These are phyloP conservation scores for Pogonomyrmex barbatus DNA, from an alignment of 1,140 invertebrate species.

Conservation along the genomic window DNA sequence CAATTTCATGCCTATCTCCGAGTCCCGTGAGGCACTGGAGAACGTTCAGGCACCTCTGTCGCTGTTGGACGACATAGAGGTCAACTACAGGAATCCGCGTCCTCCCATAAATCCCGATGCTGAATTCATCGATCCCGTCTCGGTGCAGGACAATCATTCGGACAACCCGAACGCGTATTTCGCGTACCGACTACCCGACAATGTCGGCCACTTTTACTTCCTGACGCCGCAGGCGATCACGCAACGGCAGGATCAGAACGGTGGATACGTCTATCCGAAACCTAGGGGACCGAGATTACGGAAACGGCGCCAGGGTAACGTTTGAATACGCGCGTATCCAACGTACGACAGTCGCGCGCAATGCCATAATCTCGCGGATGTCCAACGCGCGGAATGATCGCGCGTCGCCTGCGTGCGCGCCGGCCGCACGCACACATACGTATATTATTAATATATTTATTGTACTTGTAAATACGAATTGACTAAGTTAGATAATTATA, in stretches of 20 bases:
- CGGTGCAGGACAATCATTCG: constrained; percentile 66
- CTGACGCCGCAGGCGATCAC: constrained; percentile 89
- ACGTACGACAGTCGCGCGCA: constrained; percentile 56
- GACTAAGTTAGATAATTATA: constrained; percentile 68
- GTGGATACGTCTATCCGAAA: constrained; percentile 82
- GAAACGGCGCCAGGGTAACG: constrained; percentile 81
- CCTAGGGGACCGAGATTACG: constrained; percentile 84
- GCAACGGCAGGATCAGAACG: constrained; percentile 81
- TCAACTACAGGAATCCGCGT: constrained; percentile 86
- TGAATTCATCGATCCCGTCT: constrained; percentile 83
- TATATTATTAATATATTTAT: constrained; percentile 73
- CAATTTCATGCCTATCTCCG: constrained; percentile 57
- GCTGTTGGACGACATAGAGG: constrained; percentile 84
- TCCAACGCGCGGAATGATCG: constrained; percentile 35
- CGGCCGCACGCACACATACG: constrained; percentile 1
- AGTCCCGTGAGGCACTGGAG: constrained; percentile 76
- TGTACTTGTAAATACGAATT: constrained; percentile 75
- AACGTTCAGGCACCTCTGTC: constrained; percentile 78
- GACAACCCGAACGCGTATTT: constrained; percentile 87
- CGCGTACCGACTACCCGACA: constrained; percentile 89
- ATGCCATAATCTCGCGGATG: constrained; percentile 75
- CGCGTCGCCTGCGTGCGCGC: not conserved
- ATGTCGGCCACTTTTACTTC: constrained; percentile 91
- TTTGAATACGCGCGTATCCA: constrained; percentile 58
- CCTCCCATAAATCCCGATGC: constrained; percentile 87